A percentile compares a stretch with the other conserved stretches of the same genome.
phyloP scores from a whole-genome alignment of 2,888 invertebrate genomes.

The Nephrotoma guestfalica region DNA sequence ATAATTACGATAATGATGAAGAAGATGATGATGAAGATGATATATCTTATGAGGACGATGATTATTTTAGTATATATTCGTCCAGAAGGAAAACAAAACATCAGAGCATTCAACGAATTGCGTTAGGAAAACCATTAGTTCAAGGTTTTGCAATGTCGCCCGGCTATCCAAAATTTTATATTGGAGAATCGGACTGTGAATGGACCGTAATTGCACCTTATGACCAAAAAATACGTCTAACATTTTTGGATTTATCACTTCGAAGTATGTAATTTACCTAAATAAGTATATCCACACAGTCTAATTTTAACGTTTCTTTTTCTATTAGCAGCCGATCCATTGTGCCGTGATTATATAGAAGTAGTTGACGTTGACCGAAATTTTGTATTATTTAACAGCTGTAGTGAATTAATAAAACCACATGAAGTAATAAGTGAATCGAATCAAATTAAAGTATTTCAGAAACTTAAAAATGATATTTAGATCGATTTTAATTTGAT shows the following conservation, averaged over 20 bases:
- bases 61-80: not conserved
- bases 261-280: constrained; percentile 38
- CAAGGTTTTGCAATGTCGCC: constrained; percentile 54
- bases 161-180: constrained; percentile 60
- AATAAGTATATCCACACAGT: not conserved
- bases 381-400: constrained; percentile 15
- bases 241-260: constrained; percentile 54
- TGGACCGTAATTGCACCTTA: constrained; percentile 49
- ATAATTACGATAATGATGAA: constrained; percentile 7
- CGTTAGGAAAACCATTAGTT: constrained; percentile 15
- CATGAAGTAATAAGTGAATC: constrained; percentile 15
- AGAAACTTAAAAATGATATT: not conserved
- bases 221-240: constrained; percentile 47
- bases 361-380: constrained; percentile 14
- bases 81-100: not conserved
- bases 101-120: constrained; percentile 14
- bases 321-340: constrained; percentile 13
- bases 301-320: not conserved
- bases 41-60: constrained; percentile 2
- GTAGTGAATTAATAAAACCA: constrained; percentile 14
- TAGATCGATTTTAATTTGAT: constrained; percentile 5
- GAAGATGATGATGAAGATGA: constrained; percentile 6
- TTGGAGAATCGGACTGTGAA: constrained; percentile 47
- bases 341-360: constrained; percentile 17
- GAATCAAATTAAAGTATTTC: constrained; percentile 15